Base-by-base conservation (phyloP, 2,888 invertebrate genomes). In the Hemaris fuciformis region DNA sequence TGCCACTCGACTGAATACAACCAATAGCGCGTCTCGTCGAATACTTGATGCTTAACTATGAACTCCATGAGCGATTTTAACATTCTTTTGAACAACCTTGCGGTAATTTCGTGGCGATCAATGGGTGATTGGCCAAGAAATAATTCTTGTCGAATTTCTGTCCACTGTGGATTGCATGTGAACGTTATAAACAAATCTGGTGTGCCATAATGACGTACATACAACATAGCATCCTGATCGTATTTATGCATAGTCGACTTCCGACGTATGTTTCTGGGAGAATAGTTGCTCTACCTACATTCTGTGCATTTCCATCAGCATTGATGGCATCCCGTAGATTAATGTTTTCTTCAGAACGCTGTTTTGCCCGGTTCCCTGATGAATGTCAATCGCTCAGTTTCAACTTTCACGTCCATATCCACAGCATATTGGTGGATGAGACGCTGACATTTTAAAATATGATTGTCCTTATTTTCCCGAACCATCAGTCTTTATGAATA, bases 41-140 rank as follows among this genome's bases (percentile, higher is more conserved):
- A 59, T 15, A 59, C 43, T 7, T 13, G 1, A 27, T 43, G 43
- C 8, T 43, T 59, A 15, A 42, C 13, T 10, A 53, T 8, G 15
- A 23, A 8, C 27, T 18, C 15, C 48, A 46, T 23, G 23, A 15
- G 27, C 3, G 23, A 53, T n/a, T 27, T 25, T 4, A 53, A 27
- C n/a, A 25, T 53, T 13, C 13, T 25, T 10, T n/a, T 23, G 13
- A 53, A 53, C 4, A 53, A 48, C 2, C 48, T 8, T 1, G 1
- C 23, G 25, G 43, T 57, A 23, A 57, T 57, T 25, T 61, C 61
- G 42, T 61, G 57, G n/a, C 57, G 42, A 61, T 61, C 43, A 56
- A 42, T 56, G 13, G 61, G n/a, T 57, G 42, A 31, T 57, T 61
- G 61, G 18, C 61, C 53, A 31, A 57, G 41, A 8, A 56, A 31